These are phyloP conservation scores for Nasonia giraulti DNA, from an alignment of 1,140 invertebrate species.

Conservation along the genomic window DNA sequence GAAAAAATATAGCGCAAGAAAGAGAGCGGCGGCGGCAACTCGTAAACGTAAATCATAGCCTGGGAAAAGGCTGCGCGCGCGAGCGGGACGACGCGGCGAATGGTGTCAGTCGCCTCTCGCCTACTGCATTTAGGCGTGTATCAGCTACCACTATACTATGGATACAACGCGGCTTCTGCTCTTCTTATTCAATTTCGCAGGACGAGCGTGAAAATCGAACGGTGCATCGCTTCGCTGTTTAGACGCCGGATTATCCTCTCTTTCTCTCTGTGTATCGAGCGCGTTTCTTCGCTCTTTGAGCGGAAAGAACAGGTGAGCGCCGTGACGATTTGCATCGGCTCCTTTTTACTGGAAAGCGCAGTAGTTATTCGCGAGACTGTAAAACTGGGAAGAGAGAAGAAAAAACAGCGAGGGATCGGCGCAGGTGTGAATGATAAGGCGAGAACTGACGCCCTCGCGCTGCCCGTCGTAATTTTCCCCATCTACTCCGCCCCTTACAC, in stretches of 20 bases:
- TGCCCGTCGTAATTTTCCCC: not conserved
- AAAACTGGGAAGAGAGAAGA: not conserved
- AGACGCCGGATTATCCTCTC: not conserved
- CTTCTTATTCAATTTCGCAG: conserved; percentile 26
- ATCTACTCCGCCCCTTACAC: not conserved
- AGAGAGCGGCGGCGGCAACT: conserved; percentile 9
- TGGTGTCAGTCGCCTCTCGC: not conserved
- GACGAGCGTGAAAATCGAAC: not conserved
- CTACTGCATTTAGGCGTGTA: not conserved
- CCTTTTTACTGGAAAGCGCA: not conserved
- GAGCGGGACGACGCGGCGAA: not conserved
- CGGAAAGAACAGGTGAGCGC: too few relatives aligned
- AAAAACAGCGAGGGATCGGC: not conserved
- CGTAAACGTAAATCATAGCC: conserved; percentile 27
- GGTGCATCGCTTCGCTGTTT: not conserved
- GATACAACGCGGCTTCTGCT: not conserved
- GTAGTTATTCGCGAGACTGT: not conserved
- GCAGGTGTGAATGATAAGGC: conserved; percentile 31
- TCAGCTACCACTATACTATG: not conserved
- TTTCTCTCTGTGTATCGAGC: not conserved
- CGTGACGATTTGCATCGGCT: conserved; percentile 4
- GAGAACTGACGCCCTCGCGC: not conserved
- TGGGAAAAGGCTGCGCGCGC: conserved; percentile 1
- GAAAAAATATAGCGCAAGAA: not conserved
- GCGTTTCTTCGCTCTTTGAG: too few relatives aligned